Evolutionary conservation across 2,888 invertebrate species (phyloP).

Genomic region (Liopterus haemorrhoidalis): DNA sequence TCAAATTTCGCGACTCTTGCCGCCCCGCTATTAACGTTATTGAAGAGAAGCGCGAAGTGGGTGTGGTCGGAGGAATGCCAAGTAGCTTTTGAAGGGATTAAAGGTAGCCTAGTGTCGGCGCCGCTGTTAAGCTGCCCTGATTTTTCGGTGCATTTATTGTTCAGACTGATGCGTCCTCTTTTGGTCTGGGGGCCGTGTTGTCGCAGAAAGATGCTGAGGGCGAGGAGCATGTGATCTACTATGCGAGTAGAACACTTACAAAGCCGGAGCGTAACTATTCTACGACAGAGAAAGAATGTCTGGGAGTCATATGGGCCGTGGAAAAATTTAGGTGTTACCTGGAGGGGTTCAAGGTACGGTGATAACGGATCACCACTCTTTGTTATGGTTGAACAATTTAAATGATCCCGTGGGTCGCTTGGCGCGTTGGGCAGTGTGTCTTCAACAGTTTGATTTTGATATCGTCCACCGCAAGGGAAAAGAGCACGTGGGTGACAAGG

Average conservation of each 20-base stretch:
- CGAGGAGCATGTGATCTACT: no score
- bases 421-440: conserved; percentile 14
- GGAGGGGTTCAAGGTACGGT: conserved; percentile 17
- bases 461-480: conserved; percentile 22
- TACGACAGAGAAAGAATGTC: no score
- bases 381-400: conserved; percentile 21
- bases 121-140: no score
- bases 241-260: conserved; percentile 11
- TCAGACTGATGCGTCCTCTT: conserved; percentile 20
- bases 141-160: conserved; percentile 16
- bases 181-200: no score
- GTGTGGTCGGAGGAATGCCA: no score
- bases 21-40: conserved; percentile 7
- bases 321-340: no score
- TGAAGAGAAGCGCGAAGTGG: not conserved
- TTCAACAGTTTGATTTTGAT: conserved; percentile 18
- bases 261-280: no score
- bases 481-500: conserved; percentile 21
- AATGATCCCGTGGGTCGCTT: conserved; percentile 18
- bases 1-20: no score
- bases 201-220: no score
- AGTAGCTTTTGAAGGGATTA: no score
- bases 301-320: no score
- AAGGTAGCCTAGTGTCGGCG: no score
- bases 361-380: conserved; percentile 16